A percentile compares a stretch with the other conserved stretches of the same genome.
Evolutionary conservation across 2,797 vertebrate species (phyloP).

Genomic region (Toxotes lorentzi): DNA sequence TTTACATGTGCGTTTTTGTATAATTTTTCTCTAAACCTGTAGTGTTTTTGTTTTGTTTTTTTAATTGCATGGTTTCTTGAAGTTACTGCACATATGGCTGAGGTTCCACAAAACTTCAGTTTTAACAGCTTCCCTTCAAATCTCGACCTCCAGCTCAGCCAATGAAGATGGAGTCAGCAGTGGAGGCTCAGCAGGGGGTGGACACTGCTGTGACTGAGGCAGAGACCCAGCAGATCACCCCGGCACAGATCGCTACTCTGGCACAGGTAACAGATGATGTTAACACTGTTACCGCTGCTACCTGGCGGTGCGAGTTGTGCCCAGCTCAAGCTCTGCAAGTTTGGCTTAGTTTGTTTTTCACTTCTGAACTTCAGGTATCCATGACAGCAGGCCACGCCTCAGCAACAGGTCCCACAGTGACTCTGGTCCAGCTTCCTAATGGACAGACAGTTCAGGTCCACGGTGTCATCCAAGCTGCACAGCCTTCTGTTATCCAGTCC

Average conservation of each 20-base stretch:
- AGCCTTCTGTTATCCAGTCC: constrained; percentile 97
- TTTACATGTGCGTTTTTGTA: no score
- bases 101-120: neutral
- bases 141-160: constrained; percentile 86
- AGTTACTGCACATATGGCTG: neutral
- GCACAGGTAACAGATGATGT: constrained; percentile 87
- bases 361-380: constrained; percentile 68
- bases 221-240: constrained; percentile 93
- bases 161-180: constrained; percentile 97
- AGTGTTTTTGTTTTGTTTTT: neutral
- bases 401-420: constrained; percentile 92
- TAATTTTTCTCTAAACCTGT: no score
- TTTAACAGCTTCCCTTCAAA: neutral
- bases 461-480: constrained; percentile 96
- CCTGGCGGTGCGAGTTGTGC: no score
- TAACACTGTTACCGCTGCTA: no score
- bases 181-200: constrained; percentile 92
- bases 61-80: neutral
- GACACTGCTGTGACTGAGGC: constrained; percentile 93
- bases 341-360: neutral
- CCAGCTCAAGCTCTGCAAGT: neutral
- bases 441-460: constrained; percentile 98
- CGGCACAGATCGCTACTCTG: constrained; percentile 94
- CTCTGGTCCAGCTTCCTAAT: constrained; percentile 95
- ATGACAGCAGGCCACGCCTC: constrained; percentile 75